Percentiles rank a stretch among this genome's conserved stretches.
Evolutionary conservation across 2,113 vertebrate species (phyloP).

Genomic region (Sorex fumeus): DNA sequence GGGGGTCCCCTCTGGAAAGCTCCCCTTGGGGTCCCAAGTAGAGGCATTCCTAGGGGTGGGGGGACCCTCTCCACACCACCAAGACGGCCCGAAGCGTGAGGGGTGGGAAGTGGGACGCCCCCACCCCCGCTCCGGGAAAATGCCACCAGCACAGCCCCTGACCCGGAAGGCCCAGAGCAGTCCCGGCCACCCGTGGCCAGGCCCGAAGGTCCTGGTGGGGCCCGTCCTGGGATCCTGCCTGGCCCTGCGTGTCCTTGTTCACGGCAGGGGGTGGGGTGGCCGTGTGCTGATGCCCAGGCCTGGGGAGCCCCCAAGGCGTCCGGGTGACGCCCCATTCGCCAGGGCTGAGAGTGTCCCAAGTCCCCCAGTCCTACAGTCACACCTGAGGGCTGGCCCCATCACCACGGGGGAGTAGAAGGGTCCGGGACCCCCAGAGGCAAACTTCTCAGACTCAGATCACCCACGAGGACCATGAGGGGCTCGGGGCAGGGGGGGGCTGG

Average conservation of each 20-base stretch:
- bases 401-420: background rate
- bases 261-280: background rate
- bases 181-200: no score
- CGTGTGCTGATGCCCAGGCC: rapidly evolving
- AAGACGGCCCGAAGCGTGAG: conserved; percentile 80
- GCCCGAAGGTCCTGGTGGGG: no score
- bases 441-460: no score
- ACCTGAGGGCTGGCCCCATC: background rate
- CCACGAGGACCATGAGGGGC: no score
- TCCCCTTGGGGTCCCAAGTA: conserved; percentile 73
- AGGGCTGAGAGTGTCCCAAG: background rate
- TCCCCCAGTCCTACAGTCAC: background rate
- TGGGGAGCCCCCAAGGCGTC: background rate
- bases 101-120: conserved; percentile 65
- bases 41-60: conserved; percentile 78
- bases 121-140: no score
- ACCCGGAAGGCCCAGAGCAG: no score
- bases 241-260: background rate
- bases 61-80: conserved; percentile 74
- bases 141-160: no score
- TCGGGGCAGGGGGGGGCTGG: no score
- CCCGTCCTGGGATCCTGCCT: background rate
- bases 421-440: no score
- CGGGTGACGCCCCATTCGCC: background rate
- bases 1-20: conserved; percentile 72